These are phyloP conservation scores for Papilio polytes DNA, from an alignment of 1,140 invertebrate genomes.

Conservation along the genomic window DNA sequence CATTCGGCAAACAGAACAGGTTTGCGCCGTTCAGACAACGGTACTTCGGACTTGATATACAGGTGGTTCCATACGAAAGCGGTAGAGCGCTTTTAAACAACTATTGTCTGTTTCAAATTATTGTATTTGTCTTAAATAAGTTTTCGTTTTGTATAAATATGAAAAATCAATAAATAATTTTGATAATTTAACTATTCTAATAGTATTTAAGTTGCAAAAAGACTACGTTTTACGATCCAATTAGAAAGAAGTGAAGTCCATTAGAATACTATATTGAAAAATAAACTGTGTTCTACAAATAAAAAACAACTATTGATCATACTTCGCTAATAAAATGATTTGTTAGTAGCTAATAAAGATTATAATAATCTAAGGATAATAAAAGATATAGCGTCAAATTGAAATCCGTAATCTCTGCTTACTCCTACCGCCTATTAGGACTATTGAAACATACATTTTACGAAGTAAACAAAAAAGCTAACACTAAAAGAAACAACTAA, in stretches of 20 bases:
- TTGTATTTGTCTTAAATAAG: not conserved
- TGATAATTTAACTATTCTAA: no score
- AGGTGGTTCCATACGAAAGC: constrained; percentile 13
- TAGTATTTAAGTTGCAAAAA: no score
- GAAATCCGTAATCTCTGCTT: not conserved
- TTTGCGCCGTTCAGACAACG: constrained; percentile 21
- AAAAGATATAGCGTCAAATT: not conserved
- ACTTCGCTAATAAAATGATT: no score
- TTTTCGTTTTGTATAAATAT: not conserved
- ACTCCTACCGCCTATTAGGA: not conserved
- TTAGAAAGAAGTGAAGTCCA: no score
- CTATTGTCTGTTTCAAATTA: not conserved
- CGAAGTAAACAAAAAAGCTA: not conserved
- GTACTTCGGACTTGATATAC: constrained; percentile 29
- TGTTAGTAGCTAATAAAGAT: no score
- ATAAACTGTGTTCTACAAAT: no score
- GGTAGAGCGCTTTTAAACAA: constrained; percentile 13
- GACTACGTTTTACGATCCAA: no score
- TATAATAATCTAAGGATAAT: no score
- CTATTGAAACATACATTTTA: no score
- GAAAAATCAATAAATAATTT: no score
- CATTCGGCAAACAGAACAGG: constrained; percentile 24
- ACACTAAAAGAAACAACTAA: not conserved
- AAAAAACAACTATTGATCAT: no score
- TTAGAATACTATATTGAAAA: no score